Evolutionary conservation across 2,888 invertebrate genomes (phyloP).

Genomic region (Hololepta plana): DNA sequence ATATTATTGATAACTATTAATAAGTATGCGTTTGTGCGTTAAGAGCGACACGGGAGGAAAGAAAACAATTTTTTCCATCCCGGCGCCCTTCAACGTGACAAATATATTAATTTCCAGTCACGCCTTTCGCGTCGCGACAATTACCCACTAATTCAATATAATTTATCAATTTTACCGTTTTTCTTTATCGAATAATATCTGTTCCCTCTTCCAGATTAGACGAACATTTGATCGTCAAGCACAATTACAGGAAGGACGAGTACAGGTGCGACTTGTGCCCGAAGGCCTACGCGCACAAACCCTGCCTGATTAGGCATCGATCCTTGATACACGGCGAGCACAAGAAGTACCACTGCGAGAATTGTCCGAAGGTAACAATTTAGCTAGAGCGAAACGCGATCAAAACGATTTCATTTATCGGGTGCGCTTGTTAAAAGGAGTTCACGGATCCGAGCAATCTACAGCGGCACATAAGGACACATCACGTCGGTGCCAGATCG

Average conservation of each 20-base stretch:
- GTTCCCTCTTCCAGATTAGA: constrained; percentile 51
- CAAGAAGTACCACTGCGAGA: constrained; percentile 82
- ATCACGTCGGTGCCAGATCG: constrained; percentile 88
- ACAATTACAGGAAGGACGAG: constrained; percentile 61
- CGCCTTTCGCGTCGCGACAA: constrained; percentile 1
- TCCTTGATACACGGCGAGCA: constrained; percentile 65
- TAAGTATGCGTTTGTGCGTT: too few species aligned
- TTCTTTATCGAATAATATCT: not conserved
- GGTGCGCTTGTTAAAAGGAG: constrained; percentile 42
- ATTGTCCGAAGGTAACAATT: constrained; percentile 58
- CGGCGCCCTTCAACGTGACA: too few species aligned
- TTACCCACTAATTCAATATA: not conserved
- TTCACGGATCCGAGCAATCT: constrained; percentile 94
- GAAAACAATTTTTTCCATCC: too few species aligned
- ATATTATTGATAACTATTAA: too few species aligned
- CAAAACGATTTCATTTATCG: constrained; percentile 7
- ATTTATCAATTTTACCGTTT: not conserved
- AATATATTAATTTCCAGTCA: too few species aligned
- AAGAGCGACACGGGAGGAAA: too few species aligned
- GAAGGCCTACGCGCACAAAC: constrained; percentile 64
- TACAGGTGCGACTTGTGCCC: constrained; percentile 74
- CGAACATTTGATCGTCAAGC: constrained; percentile 59
- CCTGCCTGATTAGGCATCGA: constrained; percentile 65
- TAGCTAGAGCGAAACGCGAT: not conserved
- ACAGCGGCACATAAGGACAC: constrained; percentile 88